Conservation (phyloP, 2,888 invertebrate genomes). For the Rapana venosa region DNA sequence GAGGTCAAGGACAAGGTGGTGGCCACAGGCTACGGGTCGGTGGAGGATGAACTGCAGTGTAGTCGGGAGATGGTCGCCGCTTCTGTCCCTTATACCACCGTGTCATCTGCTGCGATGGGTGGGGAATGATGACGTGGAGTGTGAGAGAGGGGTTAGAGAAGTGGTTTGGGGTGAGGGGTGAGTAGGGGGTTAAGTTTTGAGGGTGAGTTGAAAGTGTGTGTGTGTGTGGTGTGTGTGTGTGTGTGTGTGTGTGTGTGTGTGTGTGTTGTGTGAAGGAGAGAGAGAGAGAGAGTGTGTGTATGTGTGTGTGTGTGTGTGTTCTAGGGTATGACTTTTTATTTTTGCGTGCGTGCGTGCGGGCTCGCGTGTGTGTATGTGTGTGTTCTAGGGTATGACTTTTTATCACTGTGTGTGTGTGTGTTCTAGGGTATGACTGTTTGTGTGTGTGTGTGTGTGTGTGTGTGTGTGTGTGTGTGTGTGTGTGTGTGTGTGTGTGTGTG, state of each 20-base stretch:
- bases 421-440: neutral
- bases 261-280: neutral
- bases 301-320: neutral
- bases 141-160: no score
- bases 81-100: neutral
- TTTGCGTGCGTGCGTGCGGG: neutral
- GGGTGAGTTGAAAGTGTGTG: neutral
- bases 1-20: constrained; percentile 18
- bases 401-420: constrained; percentile 12
- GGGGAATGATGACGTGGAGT: neutral
- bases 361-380: neutral
- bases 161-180: no score
- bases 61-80: neutral
- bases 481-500: no score
- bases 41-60: neutral
- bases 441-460: constrained; percentile 24
- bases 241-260: constrained; percentile 8
- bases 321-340: neutral
- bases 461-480: neutral
- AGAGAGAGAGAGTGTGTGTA: neutral
- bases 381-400: neutral
- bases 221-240: constrained; percentile 2
- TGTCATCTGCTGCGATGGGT: neutral
- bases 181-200: neutral
- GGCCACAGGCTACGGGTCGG: neutral